A percentile compares a stretch with the other conserved stretches of the same genome.
phyloP scores from a whole-genome alignment of 2,113 vertebrate species.

The Hipposideros armiger region DNA sequence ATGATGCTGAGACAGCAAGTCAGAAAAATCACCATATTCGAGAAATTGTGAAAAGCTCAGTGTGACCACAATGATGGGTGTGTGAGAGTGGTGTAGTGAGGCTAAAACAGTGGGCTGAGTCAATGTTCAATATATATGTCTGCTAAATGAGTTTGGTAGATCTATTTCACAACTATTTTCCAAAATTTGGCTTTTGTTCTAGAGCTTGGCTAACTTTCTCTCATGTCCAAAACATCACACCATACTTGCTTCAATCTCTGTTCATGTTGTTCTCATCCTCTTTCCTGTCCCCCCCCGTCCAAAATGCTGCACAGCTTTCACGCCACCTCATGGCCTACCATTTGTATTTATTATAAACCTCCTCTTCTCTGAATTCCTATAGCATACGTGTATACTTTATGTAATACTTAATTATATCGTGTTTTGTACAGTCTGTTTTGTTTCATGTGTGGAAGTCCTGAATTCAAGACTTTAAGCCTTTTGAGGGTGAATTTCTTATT shows the following conservation, averaged over 20 bases:
- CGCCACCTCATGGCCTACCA: background rate
- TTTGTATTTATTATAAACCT: background rate
- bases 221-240: conserved; percentile 13
- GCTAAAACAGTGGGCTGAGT: background rate
- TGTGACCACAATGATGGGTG: background rate
- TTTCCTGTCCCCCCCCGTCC: background rate
- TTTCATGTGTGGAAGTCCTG: background rate
- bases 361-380: conserved; percentile 26
- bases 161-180: background rate
- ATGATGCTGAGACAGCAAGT: background rate
- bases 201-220: background rate
- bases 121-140: background rate
- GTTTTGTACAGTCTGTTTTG: background rate
- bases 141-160: background rate
- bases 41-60: background rate
- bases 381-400: background rate
- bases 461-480: conserved; percentile 25
- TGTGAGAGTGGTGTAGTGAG: background rate
- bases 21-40: conserved; percentile 25
- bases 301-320: conserved; percentile 2
- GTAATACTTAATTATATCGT: background rate
- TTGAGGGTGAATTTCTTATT: background rate
- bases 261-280: background rate
- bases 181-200: conserved; percentile 1
- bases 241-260: background rate